Base-by-base conservation (phyloP, 2,797 vertebrate genomes). In the Thaleichthys pacificus region DNA sequence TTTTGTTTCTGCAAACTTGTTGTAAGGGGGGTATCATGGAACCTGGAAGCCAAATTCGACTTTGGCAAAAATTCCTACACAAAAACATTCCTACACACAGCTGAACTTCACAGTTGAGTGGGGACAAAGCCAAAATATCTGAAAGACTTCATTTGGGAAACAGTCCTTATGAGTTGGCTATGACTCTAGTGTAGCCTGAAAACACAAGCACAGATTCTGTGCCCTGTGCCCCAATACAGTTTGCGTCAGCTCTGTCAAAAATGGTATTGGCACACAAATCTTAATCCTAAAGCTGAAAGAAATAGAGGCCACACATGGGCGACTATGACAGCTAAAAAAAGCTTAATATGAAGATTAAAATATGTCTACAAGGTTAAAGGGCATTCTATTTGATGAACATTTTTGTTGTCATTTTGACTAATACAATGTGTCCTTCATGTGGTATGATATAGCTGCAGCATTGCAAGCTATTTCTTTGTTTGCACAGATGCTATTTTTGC, bases 281-380 rank as follows among this genome's bases (percentile, higher is more conserved):
- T 61, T 65, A 69, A 74, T 70, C 68, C 58, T 74, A n/a, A 24
- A 4, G 0, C 61, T 26, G 35, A 22, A 80, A 7, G 74, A 73
- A 82, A 71, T 51, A 4, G 5, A n/a, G 49, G 26, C 47, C 66
- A 49, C 0, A 28, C 4, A 19, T 42, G 21, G 12, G 4, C 8
- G 65, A 57, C 8, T 4, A 47, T 15, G 15, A 24, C 47, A 32
- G 62, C 62, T 58, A 64, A 54, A 8, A 8, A 66, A 60, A 49
- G n/a, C 22, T 67, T 54, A 49, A 51, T 71, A 63, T 74, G 42
- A 47, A 47, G 42, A 56, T 17, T 56, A n/a, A 21, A 77, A 73
- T 77, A 54, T 62, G 32, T 12, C 51, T 7, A 68, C 0, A 0
- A 56, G 62, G 66, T 42, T 70, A 57, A 66, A 79, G 32, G 5